Evolutionary conservation across 2,797 vertebrate genomes (phyloP).

Genomic region (Eidolon dupreanum): DNA sequence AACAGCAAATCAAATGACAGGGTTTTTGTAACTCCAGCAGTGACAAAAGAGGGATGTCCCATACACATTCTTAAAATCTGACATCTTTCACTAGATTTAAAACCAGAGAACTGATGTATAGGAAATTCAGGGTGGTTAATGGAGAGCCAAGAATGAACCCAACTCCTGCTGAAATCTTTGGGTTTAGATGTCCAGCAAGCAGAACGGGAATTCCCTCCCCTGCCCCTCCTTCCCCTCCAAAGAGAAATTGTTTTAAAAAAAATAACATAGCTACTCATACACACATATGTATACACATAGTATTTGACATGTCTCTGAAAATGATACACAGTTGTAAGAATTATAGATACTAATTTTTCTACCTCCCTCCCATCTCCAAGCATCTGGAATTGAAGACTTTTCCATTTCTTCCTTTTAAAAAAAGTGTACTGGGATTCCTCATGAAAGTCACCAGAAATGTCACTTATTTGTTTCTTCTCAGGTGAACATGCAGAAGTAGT

Average conservation of each 20-base stretch:
- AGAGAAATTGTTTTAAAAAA: neutral
- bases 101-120: neutral
- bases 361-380: neutral
- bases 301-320: conserved; percentile 2
- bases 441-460: conserved; percentile 80
- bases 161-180: neutral
- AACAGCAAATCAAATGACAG: neutral
- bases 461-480: conserved; percentile 79
- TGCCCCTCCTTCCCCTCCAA: no score
- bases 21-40: neutral
- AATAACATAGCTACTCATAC: neutral
- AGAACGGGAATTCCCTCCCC: neutral
- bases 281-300: neutral
- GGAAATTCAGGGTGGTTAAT: neutral
- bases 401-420: conserved; percentile 74
- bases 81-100: neutral
- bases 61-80: neutral
- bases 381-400: conserved; percentile 75
- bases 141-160: neutral
- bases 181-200: neutral
- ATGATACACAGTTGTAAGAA: neutral
- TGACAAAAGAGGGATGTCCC: neutral
- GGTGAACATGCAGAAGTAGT: conserved; percentile 80
- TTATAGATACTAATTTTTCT: conserved; percentile 50
- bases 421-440: conserved; percentile 76